Evolutionary conservation across 2,888 invertebrate genomes (phyloP).

Genomic region (Monoplex corrugatus): DNA sequence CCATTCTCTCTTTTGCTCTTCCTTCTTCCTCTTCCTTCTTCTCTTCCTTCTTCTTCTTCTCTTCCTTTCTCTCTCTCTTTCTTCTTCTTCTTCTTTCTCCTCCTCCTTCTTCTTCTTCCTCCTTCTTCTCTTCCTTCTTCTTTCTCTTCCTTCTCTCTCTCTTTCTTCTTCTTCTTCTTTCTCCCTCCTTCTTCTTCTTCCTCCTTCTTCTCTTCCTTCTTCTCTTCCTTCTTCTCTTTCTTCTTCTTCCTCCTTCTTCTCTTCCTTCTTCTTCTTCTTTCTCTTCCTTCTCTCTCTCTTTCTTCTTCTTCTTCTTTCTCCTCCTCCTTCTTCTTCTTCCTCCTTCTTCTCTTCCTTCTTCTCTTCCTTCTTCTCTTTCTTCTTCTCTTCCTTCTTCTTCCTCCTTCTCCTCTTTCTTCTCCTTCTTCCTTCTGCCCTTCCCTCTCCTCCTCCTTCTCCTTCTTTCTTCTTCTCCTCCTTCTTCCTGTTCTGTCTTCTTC

Average conservation of each 20-base stretch:
- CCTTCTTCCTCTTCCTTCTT: no score
- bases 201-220: background rate
- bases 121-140: background rate
- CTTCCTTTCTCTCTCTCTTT: background rate
- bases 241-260: background rate
- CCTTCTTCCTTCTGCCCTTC: background rate
- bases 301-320: background rate
- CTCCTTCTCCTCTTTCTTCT: no score
- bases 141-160: background rate
- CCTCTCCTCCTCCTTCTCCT: background rate
- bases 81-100: background rate
- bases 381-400: no score
- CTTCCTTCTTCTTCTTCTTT: background rate
- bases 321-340: background rate
- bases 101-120: background rate
- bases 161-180: background rate
- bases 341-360: background rate
- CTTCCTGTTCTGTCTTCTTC: background rate
- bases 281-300: background rate
- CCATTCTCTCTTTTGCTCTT: no score
- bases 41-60: background rate
- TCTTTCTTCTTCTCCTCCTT: background rate
- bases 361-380: background rate
- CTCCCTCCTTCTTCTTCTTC: background rate
- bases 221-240: background rate